Conservation (phyloP, 2,888 invertebrate genomes). For the Diplazon laetatorius region DNA sequence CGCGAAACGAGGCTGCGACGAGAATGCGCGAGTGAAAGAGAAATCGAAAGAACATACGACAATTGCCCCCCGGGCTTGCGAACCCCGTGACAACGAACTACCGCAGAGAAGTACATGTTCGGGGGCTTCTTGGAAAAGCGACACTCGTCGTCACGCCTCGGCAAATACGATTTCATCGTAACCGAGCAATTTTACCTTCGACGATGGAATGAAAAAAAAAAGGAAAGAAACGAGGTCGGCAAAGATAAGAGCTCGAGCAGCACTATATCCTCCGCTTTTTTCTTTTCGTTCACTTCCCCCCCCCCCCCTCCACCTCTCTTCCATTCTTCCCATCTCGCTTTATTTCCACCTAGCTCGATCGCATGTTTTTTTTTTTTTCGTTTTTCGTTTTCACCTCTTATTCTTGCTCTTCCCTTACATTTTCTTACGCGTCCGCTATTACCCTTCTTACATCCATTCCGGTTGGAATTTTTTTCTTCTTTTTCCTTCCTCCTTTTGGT, state of each 20-base stretch:
- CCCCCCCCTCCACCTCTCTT: slow-evolving; percentile 37
- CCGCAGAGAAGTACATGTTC: not conserved
- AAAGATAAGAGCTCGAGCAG: slow-evolving; percentile 40
- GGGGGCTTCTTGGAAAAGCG: slow-evolving; percentile 35
- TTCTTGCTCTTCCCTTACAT: slow-evolving; percentile 32
- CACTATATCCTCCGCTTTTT: slow-evolving; percentile 49
- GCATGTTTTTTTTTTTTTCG: not conserved
- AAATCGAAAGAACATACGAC: slow-evolving; percentile 29
- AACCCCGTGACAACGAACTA: slow-evolving; percentile 9
- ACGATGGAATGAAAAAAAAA: slow-evolving; percentile 27
- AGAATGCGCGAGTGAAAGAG: slow-evolving; percentile 44
- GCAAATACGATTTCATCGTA: slow-evolving; percentile 74
- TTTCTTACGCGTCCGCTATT: slow-evolving; percentile 28
- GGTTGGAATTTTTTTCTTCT: slow-evolving; percentile 1
- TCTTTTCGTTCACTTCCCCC: slow-evolving; percentile 35
- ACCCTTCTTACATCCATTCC: slow-evolving; percentile 22
- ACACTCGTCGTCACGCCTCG: slow-evolving; percentile 67
- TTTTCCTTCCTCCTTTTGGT: slow-evolving; percentile 27
- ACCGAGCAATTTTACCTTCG: slow-evolving; percentile 64
- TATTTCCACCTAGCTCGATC: slow-evolving; percentile 45
- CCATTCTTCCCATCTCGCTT: slow-evolving; percentile 48
- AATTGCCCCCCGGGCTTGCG: slow-evolving; percentile 18
- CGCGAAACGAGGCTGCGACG: slow-evolving; percentile 32
- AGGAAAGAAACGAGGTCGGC: slow-evolving; percentile 13
- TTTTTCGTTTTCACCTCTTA: slow-evolving; percentile 43